Evolutionary conservation across 2,888 invertebrate species (phyloP).

Genomic region (Hydroisotoma schaefferi): DNA sequence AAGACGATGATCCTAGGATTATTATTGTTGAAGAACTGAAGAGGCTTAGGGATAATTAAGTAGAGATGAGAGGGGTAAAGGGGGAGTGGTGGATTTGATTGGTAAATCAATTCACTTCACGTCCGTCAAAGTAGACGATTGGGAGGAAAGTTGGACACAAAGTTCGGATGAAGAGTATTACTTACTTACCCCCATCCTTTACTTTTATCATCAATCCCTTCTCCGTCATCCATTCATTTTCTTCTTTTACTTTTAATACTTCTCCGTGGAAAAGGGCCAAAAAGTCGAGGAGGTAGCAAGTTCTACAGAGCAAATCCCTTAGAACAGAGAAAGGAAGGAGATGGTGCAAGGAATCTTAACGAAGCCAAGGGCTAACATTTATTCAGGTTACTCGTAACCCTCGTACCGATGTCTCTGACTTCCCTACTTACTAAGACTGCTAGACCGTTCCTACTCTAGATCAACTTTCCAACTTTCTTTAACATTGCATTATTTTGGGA

Average conservation of each 20-base stretch:
- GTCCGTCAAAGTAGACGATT: constrained; percentile 37
- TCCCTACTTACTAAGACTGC: too few relatives aligned
- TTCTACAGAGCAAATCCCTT: too few relatives aligned
- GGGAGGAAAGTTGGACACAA: constrained; percentile 19
- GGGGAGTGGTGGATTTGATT: constrained; percentile 39
- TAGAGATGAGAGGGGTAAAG: constrained; percentile 32
- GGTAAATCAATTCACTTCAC: constrained; percentile 47
- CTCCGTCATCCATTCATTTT: not conserved
- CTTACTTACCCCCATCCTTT: constrained; percentile 10
- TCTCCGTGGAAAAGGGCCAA: not conserved
- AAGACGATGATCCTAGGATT: too few relatives aligned
- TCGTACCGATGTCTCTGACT: too few relatives aligned
- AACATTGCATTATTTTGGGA: too few relatives aligned
- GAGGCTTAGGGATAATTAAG: constrained; percentile 42
- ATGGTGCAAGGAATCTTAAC: constrained; percentile 34
- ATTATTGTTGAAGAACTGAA: too few relatives aligned
- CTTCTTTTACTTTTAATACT: not conserved
- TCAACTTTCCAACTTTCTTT: too few relatives aligned
- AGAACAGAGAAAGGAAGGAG: too few relatives aligned
- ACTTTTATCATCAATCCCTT: constrained; percentile 6
- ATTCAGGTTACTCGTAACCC: too few relatives aligned
- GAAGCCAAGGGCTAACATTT: constrained; percentile 28
- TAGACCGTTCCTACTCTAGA: too few relatives aligned
- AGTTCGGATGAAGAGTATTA: constrained; percentile 11
- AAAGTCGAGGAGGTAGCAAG: not conserved